These are phyloP conservation scores for Muscicapa comitata DNA, from an alignment of 2,797 vertebrate genomes.

Conservation along the genomic window DNA sequence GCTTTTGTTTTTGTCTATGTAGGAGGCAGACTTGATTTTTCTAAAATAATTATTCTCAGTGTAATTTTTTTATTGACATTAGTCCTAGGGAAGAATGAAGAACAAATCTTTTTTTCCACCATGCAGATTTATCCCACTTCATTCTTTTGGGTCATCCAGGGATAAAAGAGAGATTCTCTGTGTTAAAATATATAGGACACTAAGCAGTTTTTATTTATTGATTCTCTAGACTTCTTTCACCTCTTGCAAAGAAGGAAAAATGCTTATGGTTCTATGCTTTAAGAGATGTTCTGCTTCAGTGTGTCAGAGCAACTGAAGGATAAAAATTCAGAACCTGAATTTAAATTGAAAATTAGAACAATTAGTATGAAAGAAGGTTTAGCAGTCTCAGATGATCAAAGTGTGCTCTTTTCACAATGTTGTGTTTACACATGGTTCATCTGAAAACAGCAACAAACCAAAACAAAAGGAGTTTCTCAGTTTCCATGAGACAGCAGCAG, in stretches of 20 bases:
- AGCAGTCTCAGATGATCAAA: not conserved
- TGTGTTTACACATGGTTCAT: not conserved
- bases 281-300: not conserved
- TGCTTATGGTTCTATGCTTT: not conserved
- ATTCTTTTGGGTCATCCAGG: not conserved
- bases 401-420: not conserved
- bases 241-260: not conserved
- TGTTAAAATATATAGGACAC: not conserved
- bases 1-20: not conserved
- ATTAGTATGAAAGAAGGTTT: not conserved
- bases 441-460: not conserved
- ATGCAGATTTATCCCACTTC: not conserved
- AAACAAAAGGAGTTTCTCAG: not conserved
- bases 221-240: not conserved
- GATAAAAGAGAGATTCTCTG: not conserved
- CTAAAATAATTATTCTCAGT: not conserved
- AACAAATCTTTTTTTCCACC: not conserved
- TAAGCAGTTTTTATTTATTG: not conserved
- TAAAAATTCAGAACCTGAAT: not conserved
- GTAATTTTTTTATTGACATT: not conserved
- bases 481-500: not conserved
- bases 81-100: not conserved
- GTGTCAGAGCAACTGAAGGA: not conserved
- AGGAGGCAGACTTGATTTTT: not conserved
- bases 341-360: constrained; percentile 9